Evolutionary conservation across 2,113 vertebrate species (phyloP), one percentile per base, ranked within the genome.

Genomic region (Garra rufa): DNA sequence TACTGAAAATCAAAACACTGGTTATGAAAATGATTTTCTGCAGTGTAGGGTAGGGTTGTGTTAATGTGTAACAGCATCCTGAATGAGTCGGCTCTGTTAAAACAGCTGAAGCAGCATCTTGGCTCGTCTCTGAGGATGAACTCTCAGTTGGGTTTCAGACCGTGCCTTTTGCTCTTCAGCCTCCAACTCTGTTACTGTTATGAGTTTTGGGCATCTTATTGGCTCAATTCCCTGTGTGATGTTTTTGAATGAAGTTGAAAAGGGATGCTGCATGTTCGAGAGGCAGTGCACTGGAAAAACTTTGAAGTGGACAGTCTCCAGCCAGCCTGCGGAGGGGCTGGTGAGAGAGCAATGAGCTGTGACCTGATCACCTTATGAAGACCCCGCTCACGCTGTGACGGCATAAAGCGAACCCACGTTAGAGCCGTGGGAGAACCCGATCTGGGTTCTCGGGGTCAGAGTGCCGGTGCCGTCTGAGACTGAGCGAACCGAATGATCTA

Each of bases 91-190:
- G 79, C 86, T 83, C 91, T 88, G 89, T 88, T 92, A 88, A 84
- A 87, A 86, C 71, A 84, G 91, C 91, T 92, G 92, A 93, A 82
- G 84, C 88, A 90, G 91, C 92, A 91, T 87, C 86, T 85, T 80
- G 30, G 89, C 81, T 85, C 43, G 83, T 87, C 91, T 90, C 77
- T 44, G 44, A 28, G 82, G 24, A 87, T 85, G 86, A 91, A 91
- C 83, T 13, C 6, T 52, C 89, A 82, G 61, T 84, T 87, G 85
- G 82, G 17, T 65, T 78, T 65, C 77, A 74, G 8, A 11, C 38
- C 11, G 28, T 14, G 50, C 28, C 46, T 46, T n/a, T 61, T 30
- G 61, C 69, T 63, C 57, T 21, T 19, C 14, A 7, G 11, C 28
- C 43, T n/a, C 13, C 55, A 63, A 44, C 41, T 7, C 65, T 3